Percentiles rank a stretch among this genome's conserved stretches.
phyloP scores from a whole-genome alignment of 2,113 vertebrate species.

The Neolamprologus kungweensis region DNA sequence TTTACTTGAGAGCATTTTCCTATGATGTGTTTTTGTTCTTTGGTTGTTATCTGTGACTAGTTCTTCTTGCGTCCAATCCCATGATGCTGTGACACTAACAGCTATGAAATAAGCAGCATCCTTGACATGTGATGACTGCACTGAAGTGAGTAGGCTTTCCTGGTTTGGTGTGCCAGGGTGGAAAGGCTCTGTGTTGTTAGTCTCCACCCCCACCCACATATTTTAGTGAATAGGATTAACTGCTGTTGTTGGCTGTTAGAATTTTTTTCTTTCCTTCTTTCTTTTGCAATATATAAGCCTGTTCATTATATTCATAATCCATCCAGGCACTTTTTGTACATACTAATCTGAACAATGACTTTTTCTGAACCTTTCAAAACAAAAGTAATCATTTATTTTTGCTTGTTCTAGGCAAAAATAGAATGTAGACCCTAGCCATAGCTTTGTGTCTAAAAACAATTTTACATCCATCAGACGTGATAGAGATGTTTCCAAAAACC shows the following conservation, averaged over 20 bases:
- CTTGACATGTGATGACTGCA: neutral
- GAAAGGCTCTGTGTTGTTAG: slow-evolving; percentile 6
- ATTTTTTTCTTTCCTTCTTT: neutral
- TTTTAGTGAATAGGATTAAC: slow-evolving; percentile 40
- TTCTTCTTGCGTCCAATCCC: neutral
- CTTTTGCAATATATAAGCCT: slow-evolving; percentile 40
- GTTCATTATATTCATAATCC: slow-evolving; percentile 24
- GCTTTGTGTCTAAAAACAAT: neutral
- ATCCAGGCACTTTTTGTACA: neutral
- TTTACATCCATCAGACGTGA: neutral
- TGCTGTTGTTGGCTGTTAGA: slow-evolving; percentile 20
- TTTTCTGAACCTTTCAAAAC: neutral
- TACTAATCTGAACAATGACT: neutral
- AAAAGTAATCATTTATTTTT: neutral
- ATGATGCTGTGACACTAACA: neutral
- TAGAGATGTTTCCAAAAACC: neutral
- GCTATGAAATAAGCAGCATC: neutral
- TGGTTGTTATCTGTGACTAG: neutral
- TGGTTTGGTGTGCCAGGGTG: neutral
- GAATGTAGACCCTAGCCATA: neutral
- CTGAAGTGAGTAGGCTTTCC: neutral
- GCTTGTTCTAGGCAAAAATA: neutral
- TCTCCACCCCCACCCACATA: slow-evolving; percentile 8
- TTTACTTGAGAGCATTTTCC: neutral
- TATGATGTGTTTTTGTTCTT: neutral